phyloP scores from a whole-genome alignment of 2,888 invertebrate genomes.

The Bimastos eiseni region DNA sequence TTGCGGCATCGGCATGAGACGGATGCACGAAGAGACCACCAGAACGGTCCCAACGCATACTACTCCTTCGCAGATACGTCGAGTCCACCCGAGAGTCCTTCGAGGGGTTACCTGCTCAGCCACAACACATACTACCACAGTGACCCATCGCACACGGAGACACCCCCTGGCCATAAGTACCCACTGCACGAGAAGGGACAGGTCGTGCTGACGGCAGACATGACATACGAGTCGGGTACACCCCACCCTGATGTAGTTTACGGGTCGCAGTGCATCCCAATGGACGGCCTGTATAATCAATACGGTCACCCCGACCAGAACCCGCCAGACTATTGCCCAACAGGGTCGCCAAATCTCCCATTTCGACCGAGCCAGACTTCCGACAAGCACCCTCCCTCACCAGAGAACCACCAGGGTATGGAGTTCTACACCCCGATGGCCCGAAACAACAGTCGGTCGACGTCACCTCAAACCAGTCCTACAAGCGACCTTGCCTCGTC shows the following conservation, averaged over 20 bases:
- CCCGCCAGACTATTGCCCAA: constrained; percentile 18
- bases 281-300: not conserved
- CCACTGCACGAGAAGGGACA: not conserved
- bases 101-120: not conserved
- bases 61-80: constrained; percentile 16
- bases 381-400: not conserved
- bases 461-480: not conserved
- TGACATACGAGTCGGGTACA: not conserved
- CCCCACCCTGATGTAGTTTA: not conserved
- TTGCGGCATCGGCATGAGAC: not conserved
- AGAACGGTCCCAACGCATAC: not conserved
- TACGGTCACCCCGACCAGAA: not conserved
- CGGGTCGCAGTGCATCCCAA: not conserved
- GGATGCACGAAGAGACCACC: not conserved
- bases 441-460: not conserved
- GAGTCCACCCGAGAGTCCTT: not conserved
- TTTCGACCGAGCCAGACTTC: not conserved
- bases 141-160: not conserved
- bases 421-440: not conserved
- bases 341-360: not conserved
- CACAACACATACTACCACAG: not conserved
- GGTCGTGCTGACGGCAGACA: not conserved
- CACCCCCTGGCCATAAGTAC: not conserved
- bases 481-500: not conserved
- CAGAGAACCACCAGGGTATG: not conserved